These are phyloP conservation scores for Puffinus mauretanicus DNA, from an alignment of 2,113 vertebrate species.

Conservation along the genomic window DNA sequence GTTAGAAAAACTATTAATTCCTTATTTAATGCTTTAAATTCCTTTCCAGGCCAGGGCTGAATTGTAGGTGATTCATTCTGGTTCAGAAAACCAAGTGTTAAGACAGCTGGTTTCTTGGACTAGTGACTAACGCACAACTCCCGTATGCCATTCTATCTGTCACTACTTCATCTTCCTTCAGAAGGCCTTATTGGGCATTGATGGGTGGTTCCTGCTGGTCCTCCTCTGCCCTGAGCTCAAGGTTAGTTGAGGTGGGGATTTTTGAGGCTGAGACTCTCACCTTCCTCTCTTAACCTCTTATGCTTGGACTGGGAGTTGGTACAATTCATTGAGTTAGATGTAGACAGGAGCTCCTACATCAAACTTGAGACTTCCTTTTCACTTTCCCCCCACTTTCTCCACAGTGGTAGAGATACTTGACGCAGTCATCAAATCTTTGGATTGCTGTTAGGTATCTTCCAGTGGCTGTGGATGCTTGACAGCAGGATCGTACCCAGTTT, in stretches of 20 bases:
- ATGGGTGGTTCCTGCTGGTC: background rate
- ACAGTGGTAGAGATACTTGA: background rate
- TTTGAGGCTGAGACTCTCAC: background rate
- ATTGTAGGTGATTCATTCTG: background rate
- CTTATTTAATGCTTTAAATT: background rate
- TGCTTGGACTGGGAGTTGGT: background rate
- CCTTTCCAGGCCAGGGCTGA: background rate
- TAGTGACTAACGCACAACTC: background rate
- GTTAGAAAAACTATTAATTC: background rate
- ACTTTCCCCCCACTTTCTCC: background rate
- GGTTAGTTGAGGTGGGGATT: background rate
- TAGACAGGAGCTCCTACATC: background rate
- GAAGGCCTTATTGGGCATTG: background rate
- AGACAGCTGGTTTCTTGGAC: background rate
- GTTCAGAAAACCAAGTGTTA: background rate
- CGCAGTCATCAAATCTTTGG: background rate
- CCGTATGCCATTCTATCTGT: background rate
- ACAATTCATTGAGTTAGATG: background rate
- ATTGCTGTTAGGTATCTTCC: background rate
- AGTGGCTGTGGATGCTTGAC: background rate
- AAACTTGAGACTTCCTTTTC: background rate
- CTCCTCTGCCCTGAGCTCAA: background rate
- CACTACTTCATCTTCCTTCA: background rate
- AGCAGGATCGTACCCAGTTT: background rate
- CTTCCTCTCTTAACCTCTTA: background rate